phyloP scores from a whole-genome alignment of 2,797 vertebrate species.

The Anguilla pacifica region DNA sequence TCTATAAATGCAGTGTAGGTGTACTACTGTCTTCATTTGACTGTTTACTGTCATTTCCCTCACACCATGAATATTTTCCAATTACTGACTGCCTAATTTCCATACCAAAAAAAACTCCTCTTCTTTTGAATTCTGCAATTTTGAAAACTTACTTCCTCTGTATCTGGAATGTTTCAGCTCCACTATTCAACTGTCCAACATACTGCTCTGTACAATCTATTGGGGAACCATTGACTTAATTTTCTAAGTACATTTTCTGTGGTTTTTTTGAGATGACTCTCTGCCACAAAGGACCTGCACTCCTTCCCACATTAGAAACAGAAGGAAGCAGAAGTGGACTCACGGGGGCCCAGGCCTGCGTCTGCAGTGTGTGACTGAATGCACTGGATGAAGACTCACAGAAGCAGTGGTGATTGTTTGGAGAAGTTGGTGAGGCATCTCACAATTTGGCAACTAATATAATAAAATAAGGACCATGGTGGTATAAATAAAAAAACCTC shows the following conservation, averaged over 20 bases:
- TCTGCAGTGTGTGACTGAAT: not conserved
- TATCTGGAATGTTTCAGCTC: constrained; percentile 9
- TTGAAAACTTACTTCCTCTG: not conserved
- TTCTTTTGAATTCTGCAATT: not conserved
- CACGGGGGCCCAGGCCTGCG: not conserved
- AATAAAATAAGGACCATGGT: constrained; percentile 46
- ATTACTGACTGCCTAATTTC: not conserved
- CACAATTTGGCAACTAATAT: constrained; percentile 18
- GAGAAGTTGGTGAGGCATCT: constrained; percentile 11
- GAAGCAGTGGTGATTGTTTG: constrained; percentile 9
- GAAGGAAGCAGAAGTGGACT: not conserved
- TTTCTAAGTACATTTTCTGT: too few relatives aligned
- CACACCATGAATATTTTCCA: not conserved
- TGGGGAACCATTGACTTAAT: too few relatives aligned
- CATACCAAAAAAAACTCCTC: not conserved
- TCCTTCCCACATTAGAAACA: not conserved
- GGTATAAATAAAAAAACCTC: constrained; percentile 40
- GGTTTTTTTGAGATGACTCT: not conserved
- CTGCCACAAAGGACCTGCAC: not conserved
- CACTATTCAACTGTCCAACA: not conserved
- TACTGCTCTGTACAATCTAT: not conserved
- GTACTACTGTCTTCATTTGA: not conserved
- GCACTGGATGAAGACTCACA: not conserved
- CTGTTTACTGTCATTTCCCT: too few relatives aligned
- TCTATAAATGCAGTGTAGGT: not conserved